phyloP scores from a whole-genome alignment of 1,140 invertebrate species.

The Lepidurus apus region DNA sequence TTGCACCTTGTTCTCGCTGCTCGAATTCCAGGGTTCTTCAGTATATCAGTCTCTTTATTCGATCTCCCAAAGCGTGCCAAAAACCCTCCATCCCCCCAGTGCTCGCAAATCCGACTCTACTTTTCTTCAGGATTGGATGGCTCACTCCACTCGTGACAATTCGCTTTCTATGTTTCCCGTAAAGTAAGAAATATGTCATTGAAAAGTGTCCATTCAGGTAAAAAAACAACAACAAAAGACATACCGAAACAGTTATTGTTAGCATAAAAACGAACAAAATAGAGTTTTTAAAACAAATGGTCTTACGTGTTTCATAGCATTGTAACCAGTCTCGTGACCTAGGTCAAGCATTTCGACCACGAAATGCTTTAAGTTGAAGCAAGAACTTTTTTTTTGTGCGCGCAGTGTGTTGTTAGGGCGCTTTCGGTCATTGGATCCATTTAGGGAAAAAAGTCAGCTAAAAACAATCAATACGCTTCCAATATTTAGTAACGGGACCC shows the following conservation, averaged over 20 bases:
- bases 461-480: neutral
- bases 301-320: neutral
- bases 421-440: neutral
- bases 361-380: neutral
- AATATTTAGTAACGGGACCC: neutral
- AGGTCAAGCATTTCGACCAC: neutral
- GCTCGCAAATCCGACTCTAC: neutral
- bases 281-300: neutral
- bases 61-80: constrained; percentile 15
- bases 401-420: no score
- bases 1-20: neutral
- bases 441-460: neutral
- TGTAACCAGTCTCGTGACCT: neutral
- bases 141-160: constrained; percentile 14
- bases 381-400: no score
- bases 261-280: neutral
- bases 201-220: constrained; percentile 13
- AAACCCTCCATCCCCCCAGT: neutral
- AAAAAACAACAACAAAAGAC: neutral
- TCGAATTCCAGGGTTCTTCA: constrained; percentile 18
- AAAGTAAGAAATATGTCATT: neutral
- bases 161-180: constrained; percentile 13
- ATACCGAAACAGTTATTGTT: constrained; percentile 3
- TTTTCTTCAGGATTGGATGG: neutral
- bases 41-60: neutral